phyloP scores from a whole-genome alignment of 2,113 vertebrate species.

The Arizona elegans region DNA sequence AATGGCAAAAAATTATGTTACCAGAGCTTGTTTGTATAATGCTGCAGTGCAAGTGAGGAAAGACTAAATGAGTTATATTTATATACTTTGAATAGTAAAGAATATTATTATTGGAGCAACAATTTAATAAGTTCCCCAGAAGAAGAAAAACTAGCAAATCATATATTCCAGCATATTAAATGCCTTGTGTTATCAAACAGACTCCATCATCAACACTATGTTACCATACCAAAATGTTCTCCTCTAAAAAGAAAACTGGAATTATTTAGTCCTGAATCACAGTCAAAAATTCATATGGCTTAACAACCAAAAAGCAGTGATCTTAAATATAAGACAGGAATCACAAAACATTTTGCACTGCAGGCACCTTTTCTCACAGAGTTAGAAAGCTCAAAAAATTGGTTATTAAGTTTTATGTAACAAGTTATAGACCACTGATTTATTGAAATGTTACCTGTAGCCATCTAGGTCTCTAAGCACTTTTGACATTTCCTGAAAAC shows the following conservation, averaged over 20 bases:
- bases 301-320: not conserved
- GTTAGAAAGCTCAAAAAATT: not conserved
- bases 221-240: not conserved
- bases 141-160: not conserved
- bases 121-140: not conserved
- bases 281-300: not conserved
- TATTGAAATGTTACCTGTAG: not conserved
- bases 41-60: not conserved
- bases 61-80: not conserved
- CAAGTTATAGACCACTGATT: not conserved
- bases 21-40: not conserved
- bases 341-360: not conserved
- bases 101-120: not conserved
- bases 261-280: not conserved
- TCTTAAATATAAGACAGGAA: not conserved
- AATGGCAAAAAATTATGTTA: not conserved
- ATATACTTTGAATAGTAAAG: not conserved
- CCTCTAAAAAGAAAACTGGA: not conserved
- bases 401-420: not conserved
- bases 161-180: not conserved
- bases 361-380: not conserved
- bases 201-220: not conserved
- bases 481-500: not conserved
- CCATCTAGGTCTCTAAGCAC: not conserved
- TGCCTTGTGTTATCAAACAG: not conserved